These are phyloP conservation scores for Zygogramma bicolorata DNA, from an alignment of 2,888 invertebrate genomes.

Conservation along the genomic window DNA sequence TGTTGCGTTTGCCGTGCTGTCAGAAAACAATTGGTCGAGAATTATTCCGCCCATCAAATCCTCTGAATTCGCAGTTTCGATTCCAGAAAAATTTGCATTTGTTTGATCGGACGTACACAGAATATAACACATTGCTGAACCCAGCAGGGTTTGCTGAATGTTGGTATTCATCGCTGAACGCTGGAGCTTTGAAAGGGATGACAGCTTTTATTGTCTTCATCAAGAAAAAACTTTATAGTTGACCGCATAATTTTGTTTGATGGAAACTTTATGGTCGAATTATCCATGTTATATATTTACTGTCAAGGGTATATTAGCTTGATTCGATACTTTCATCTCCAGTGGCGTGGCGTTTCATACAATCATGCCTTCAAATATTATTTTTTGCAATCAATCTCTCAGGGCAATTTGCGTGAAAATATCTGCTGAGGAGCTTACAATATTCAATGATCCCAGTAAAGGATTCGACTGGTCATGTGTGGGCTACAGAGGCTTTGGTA, in stretches of 20 bases:
- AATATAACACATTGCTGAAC: background rate
- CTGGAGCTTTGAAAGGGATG: background rate
- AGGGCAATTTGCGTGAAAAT: no score
- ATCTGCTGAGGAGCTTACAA: no score
- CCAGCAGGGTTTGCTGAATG: background rate
- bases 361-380: no score
- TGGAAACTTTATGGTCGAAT: background rate
- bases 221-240: background rate
- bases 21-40: slow-evolving; percentile 8
- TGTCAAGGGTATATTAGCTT: background rate
- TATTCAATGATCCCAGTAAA: no score
- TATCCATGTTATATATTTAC: background rate
- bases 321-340: no score
- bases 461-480: no score
- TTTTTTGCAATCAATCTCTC: no score
- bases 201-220: background rate
- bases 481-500: no score
- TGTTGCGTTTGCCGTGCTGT: background rate
- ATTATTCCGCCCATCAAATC: background rate
- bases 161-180: background rate
- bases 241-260: background rate
- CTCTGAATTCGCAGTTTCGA: background rate
- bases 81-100: slow-evolving; percentile 13
- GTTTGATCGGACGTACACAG: background rate
- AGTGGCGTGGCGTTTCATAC: no score